These are phyloP conservation scores for Cactoblastis cactorum DNA, from an alignment of 2,888 invertebrate species.

Conservation along the genomic window DNA sequence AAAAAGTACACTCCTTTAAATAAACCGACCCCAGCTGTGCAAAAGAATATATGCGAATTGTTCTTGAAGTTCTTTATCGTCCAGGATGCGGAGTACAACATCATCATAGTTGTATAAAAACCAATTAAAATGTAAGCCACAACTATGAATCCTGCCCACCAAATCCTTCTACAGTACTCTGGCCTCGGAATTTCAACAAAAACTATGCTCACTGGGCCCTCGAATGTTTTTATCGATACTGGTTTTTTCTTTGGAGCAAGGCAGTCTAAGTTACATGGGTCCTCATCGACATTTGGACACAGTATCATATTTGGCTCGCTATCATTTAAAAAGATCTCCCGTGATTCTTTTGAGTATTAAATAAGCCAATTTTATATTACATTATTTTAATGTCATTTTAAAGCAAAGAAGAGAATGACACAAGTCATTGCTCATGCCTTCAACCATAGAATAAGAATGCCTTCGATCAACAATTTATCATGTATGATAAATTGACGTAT, in stretches of 20 bases:
- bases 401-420: no score
- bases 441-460: no score
- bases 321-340: no score
- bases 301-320: neutral
- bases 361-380: no score
- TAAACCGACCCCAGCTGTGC: neutral
- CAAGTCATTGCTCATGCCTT: no score
- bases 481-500: no score
- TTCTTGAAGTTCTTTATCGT: neutral
- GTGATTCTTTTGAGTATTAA: no score
- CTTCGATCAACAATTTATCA: no score
- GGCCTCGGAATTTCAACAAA: conserved; percentile 40
- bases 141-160: conserved; percentile 34
- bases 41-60: neutral
- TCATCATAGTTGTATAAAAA: conserved; percentile 29
- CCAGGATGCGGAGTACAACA: conserved; percentile 32
- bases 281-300: conserved; percentile 15
- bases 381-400: no score
- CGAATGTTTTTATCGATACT: conserved; percentile 39
- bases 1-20: no score
- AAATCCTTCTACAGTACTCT: conserved; percentile 29
- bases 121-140: conserved; percentile 43
- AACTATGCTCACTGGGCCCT: conserved; percentile 55
- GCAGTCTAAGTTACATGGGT: conserved; percentile 44
- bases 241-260: conserved; percentile 23